A percentile compares a stretch with the other conserved stretches of the same genome.
Evolutionary conservation across 2,888 invertebrate species (phyloP).

Genomic region (Drosophila macrospina): DNA sequence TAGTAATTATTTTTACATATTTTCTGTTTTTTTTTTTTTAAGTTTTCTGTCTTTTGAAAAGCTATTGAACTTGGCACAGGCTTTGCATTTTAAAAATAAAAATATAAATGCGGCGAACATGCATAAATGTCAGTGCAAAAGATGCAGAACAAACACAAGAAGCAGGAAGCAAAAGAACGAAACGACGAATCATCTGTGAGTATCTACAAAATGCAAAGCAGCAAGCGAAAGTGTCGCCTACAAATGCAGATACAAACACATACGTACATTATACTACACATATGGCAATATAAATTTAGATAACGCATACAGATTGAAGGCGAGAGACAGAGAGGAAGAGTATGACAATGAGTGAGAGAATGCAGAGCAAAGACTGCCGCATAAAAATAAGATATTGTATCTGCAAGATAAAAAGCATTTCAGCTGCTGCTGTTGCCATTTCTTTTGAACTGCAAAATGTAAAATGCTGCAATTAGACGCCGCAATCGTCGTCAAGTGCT

Average conservation of each 20-base stretch:
- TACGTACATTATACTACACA: constrained; percentile 1
- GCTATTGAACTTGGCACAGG: constrained; percentile 81
- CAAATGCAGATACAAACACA: constrained; percentile 29
- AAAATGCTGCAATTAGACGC: constrained; percentile 76
- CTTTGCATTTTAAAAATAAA: constrained; percentile 70
- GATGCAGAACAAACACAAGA: constrained; percentile 52
- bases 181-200: constrained; percentile 25
- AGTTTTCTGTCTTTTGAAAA: constrained; percentile 44
- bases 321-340: background rate
- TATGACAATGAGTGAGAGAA: constrained; percentile 21
- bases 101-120: constrained; percentile 39
- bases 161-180: constrained; percentile 59
- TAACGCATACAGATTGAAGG: constrained; percentile 53
- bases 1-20: constrained; percentile 68
- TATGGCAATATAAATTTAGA: constrained; percentile 69
- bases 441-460: constrained; percentile 78
- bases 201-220: constrained; percentile 38
- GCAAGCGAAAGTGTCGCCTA: constrained; percentile 69
- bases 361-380: constrained; percentile 44
- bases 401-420: constrained; percentile 67
- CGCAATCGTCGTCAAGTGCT: constrained; percentile 67
- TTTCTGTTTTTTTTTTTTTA: constrained; percentile 24
- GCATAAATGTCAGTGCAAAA: constrained; percentile 49
- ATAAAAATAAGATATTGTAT: constrained; percentile 69
- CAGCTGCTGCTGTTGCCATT: constrained; percentile 53